Percentiles rank a stretch among this genome's conserved stretches.
Evolutionary conservation across 2,797 vertebrate genomes (phyloP).

Genomic region (Sebastiscus albofasciatus): DNA sequence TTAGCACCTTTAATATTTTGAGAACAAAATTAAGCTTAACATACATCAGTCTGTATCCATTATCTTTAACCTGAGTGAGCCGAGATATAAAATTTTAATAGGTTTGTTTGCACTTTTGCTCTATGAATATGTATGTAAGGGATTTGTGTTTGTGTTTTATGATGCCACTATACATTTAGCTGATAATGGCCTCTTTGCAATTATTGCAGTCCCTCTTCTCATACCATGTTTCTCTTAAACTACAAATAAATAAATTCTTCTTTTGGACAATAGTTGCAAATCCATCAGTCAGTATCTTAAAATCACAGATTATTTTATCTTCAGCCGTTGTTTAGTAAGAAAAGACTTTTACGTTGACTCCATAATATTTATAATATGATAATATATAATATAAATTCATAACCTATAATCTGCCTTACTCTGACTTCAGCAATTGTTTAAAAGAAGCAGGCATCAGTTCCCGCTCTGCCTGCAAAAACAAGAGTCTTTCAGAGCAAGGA

Average conservation of each 20-base stretch:
- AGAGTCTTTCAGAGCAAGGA: neutral
- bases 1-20: neutral
- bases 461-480: neutral
- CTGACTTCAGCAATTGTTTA: conserved; percentile 30
- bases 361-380: conserved; percentile 18
- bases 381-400: conserved; percentile 38
- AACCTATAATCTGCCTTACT: conserved; percentile 21
- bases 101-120: neutral
- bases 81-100: neutral
- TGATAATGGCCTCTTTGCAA: neutral
- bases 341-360: neutral
- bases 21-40: neutral
- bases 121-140: neutral
- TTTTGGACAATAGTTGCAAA: neutral
- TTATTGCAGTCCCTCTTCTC: neutral
- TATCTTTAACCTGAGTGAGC: neutral
- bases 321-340: neutral
- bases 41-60: neutral
- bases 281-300: neutral
- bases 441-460: conserved; percentile 1
- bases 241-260: neutral
- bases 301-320: conserved; percentile 1
- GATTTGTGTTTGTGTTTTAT: neutral
- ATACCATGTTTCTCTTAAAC: neutral
- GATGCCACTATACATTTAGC: neutral